Percentiles rank a stretch among this genome's conserved stretches.
phyloP scores from a whole-genome alignment of 1,140 invertebrate genomes.

The Maconellicoccus hirsutus region DNA sequence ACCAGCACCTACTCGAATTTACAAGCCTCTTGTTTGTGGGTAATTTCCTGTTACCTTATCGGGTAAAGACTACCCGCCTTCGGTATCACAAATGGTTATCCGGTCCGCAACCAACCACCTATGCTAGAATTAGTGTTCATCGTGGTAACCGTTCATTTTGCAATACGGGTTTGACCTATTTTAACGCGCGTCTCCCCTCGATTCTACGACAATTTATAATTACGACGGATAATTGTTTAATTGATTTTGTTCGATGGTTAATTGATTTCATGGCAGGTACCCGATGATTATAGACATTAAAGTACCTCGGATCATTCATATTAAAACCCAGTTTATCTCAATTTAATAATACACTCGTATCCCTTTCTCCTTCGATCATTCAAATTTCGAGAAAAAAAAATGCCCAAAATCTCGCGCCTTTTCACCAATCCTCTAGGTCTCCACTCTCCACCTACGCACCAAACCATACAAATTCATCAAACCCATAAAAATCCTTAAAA shows the following conservation, averaged over 20 bases:
- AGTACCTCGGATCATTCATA: too few species aligned
- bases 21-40: neutral
- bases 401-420: too few species aligned
- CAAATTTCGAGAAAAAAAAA: too few species aligned
- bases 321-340: too few species aligned
- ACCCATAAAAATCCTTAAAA: too few species aligned
- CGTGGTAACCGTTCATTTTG: neutral
- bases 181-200: neutral
- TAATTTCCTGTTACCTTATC: conserved; percentile 18
- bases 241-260: neutral
- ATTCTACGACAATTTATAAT: neutral
- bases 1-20: neutral
- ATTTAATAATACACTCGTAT: too few species aligned
- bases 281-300: too few species aligned
- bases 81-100: conserved; percentile 1
- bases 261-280: neutral
- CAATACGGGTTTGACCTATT: conserved; percentile 13
- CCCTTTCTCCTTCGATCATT: too few species aligned
- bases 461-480: too few species aligned
- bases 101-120: neutral
- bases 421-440: too few species aligned
- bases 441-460: too few species aligned
- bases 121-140: conserved; percentile 4
- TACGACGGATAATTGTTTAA: neutral
- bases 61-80: conserved; percentile 18